These are phyloP conservation scores for Agonopterix heracliana DNA, from an alignment of 2,888 invertebrate species.

Conservation along the genomic window DNA sequence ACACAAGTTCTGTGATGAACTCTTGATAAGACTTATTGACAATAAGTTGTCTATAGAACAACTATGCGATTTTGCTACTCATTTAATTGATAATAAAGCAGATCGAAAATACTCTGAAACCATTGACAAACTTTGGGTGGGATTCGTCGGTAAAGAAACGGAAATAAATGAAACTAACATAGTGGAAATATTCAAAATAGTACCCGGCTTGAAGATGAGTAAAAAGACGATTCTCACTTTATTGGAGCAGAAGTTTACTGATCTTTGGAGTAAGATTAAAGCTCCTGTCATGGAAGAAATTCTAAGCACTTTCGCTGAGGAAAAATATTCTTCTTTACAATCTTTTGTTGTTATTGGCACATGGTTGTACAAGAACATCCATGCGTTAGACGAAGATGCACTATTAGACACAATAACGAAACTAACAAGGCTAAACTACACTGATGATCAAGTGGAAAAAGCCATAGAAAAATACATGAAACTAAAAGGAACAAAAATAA, in stretches of 20 bases:
- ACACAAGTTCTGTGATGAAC: conserved; percentile 77
- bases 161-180: conserved; percentile 77
- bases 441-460: conserved; percentile 73
- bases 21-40: conserved; percentile 77
- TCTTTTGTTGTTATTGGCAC: conserved; percentile 57
- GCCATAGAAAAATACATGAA: conserved; percentile 79
- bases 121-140: conserved; percentile 81
- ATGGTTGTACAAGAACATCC: conserved; percentile 79
- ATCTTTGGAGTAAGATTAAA: conserved; percentile 74
- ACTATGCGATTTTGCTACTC: conserved; percentile 75
- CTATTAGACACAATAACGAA: conserved; percentile 71
- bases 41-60: conserved; percentile 76
- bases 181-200: conserved; percentile 69
- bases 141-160: conserved; percentile 73
- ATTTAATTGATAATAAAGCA: conserved; percentile 64
- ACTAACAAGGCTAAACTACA: conserved; percentile 71
- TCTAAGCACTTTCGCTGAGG: conserved; percentile 50
- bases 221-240: conserved; percentile 74
- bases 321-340: conserved; percentile 56
- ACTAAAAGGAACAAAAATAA: conserved; percentile 61
- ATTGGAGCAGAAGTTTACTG: conserved; percentile 74
- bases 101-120: conserved; percentile 65
- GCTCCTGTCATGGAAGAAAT: conserved; percentile 65
- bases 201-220: conserved; percentile 77
- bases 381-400: conserved; percentile 75